Conservation (phyloP, 2,888 invertebrate species). For the Melieria omissa region DNA sequence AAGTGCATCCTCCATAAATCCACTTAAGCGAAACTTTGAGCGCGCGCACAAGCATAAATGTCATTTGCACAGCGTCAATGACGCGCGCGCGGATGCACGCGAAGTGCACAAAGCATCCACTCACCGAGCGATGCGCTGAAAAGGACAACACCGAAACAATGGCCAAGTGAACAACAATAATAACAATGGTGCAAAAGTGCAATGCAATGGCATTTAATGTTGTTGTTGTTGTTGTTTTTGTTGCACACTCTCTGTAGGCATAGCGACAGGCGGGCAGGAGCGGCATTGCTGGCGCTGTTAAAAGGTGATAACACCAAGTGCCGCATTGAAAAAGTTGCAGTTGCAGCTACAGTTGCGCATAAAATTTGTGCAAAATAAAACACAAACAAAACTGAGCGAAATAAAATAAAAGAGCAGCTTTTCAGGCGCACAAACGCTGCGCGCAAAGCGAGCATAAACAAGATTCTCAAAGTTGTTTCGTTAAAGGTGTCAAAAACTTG, state of each 20-base stretch:
- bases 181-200: conserved; percentile 9
- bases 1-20: conserved; percentile 51
- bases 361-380: conserved; percentile 4
- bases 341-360: conserved; percentile 45
- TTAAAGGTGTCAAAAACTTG: conserved; percentile 42
- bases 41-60: conserved; percentile 44
- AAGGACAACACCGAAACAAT: conserved; percentile 26
- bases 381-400: conserved; percentile 39
- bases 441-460: conserved; percentile 41
- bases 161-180: conserved; percentile 20
- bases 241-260: background rate
- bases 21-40: conserved; percentile 50
- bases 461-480: conserved; percentile 39
- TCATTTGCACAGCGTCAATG: conserved; percentile 42
- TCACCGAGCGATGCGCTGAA: background rate
- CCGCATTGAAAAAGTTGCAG: conserved; percentile 41
- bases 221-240: background rate
- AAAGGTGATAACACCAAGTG: conserved; percentile 42
- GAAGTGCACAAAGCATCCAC: conserved; percentile 1
- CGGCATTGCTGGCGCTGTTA: conserved; percentile 45
- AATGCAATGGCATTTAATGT: background rate
- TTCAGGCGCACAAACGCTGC: conserved; percentile 27
- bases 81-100: conserved; percentile 10
- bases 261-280: background rate
- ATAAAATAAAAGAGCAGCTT: conserved; percentile 42